Conservation (phyloP, 2,797 vertebrate genomes). For the Poeciliopsis presidionis region DNA sequence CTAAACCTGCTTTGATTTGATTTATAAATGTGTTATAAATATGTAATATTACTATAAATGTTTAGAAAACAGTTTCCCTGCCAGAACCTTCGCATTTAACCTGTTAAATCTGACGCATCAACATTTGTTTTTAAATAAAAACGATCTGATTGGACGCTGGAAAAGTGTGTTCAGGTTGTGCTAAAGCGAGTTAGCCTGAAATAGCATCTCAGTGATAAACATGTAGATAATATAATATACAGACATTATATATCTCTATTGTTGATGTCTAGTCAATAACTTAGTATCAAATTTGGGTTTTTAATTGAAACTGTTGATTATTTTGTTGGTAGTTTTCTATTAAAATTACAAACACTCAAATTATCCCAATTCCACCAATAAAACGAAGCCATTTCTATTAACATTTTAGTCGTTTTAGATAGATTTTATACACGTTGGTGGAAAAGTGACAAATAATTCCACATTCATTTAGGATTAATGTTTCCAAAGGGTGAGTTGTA, state of each 20-base stretch:
- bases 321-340: neutral
- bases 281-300: neutral
- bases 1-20: too few relatives aligned
- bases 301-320: too few relatives aligned
- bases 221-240: neutral
- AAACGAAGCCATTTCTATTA: neutral
- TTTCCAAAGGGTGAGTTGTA: slow-evolving; percentile 29
- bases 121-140: too few relatives aligned
- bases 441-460: slow-evolving; percentile 23
- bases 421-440: slow-evolving; percentile 15
- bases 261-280: too few relatives aligned
- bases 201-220: neutral
- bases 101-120: too few relatives aligned
- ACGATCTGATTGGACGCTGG: neutral
- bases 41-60: too few relatives aligned
- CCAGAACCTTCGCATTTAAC: too few relatives aligned
- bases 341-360: neutral
- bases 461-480: slow-evolving; percentile 43
- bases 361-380: neutral
- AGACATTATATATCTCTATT: neutral
- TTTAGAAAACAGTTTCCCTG: too few relatives aligned
- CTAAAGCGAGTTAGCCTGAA: neutral
- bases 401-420: slow-evolving; percentile 24
- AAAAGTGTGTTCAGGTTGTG: neutral
- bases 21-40: too few relatives aligned